Base-by-base conservation (phyloP, 2,888 invertebrate species). In the Xanthorhoe spadicearia region DNA sequence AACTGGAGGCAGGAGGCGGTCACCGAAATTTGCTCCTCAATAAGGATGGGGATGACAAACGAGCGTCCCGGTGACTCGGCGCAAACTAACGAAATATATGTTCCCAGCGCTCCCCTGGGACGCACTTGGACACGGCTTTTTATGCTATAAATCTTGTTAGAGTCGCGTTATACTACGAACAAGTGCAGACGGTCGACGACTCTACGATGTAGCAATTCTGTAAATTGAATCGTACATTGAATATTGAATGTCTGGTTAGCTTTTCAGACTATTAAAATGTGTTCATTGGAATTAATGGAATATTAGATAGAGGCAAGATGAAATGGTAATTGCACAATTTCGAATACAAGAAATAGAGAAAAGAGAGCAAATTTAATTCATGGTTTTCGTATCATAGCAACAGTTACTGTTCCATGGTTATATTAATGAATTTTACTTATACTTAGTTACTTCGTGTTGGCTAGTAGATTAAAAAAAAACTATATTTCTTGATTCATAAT, bases 21-120 rank as follows among this genome's bases (percentile, higher is more conserved):
- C 84, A 82, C 82, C 78, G 77, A 81, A 83, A 83, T 83, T 83
- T 81, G 82, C 80, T 80, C 83, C 80, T 83, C 85, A 86, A 86
- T 87, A 84, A 84, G 82, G 83, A 71, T 58, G 67, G 71, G 80
- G 80, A 87, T 87, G 87, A 88, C 84, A 87, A 88, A 89, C 85
- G 87, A 88, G 76, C 78, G 73, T 72, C 74, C 76, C 80, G 76
- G 82, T 88, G 87, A 88, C 85, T 82, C 74, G 77, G 85, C 84
- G 78, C 77, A 85, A 85, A 82, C 83, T 84, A 83, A 81, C 82
- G 76, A 79, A 83, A 83, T 83, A 84, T 80, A 82, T 81, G 83
- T 79, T 75, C 75, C 67, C 68, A 64, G 63, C 57, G 68, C 69
- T 74, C 82, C 76, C 77, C 10, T 46, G 79, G 77, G 81, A 79